Evolutionary conservation across 2,113 vertebrate species (phyloP).

Genomic region (Scomber japonicus): DNA sequence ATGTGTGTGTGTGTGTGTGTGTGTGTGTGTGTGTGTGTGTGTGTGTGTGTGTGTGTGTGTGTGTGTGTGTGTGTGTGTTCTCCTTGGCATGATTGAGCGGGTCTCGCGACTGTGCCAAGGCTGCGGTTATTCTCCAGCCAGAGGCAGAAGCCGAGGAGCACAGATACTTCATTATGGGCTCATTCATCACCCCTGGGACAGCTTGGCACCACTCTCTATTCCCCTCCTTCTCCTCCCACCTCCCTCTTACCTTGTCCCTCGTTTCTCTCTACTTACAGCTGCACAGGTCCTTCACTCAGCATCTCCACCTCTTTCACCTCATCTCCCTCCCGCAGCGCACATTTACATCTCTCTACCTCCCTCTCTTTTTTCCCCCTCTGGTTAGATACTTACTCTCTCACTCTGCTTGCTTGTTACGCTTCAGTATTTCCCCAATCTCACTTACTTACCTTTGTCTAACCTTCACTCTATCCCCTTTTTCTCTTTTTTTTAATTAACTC

Average conservation of each 20-base stretch:
- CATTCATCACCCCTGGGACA: slow-evolving; percentile 82
- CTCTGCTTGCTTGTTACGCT: slow-evolving; percentile 10
- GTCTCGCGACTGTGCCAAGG: slow-evolving; percentile 67
- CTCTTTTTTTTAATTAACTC: slow-evolving; percentile 70
- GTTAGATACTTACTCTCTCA: slow-evolving; percentile 16
- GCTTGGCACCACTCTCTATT: slow-evolving; percentile 69
- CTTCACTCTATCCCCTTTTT: slow-evolving; percentile 43
- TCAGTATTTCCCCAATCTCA: slow-evolving; percentile 12
- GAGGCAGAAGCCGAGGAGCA: slow-evolving; percentile 64
- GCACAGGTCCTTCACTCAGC: slow-evolving; percentile 32
- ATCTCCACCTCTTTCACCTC: slow-evolving; percentile 43
- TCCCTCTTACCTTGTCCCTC: slow-evolving; percentile 51
- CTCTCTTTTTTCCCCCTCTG: slow-evolving; percentile 16
- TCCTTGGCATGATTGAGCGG: slow-evolving; percentile 60
- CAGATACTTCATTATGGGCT: slow-evolving; percentile 81
- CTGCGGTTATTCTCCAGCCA: slow-evolving; percentile 74
- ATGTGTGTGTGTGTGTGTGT: slow-evolving; percentile 23
- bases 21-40: slow-evolving; percentile 32
- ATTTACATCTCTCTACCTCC: slow-evolving; percentile 22
- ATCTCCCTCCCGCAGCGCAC: slow-evolving; percentile 17
- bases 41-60: slow-evolving; percentile 28
- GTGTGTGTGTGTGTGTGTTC: slow-evolving; percentile 35
- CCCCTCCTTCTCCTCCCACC: slow-evolving; percentile 29
- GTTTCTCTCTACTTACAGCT: slow-evolving; percentile 43
- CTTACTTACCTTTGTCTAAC: slow-evolving; percentile 53